These are phyloP conservation scores for Corapipo altera DNA, from an alignment of 2,113 vertebrate genomes.

Conservation along the genomic window DNA sequence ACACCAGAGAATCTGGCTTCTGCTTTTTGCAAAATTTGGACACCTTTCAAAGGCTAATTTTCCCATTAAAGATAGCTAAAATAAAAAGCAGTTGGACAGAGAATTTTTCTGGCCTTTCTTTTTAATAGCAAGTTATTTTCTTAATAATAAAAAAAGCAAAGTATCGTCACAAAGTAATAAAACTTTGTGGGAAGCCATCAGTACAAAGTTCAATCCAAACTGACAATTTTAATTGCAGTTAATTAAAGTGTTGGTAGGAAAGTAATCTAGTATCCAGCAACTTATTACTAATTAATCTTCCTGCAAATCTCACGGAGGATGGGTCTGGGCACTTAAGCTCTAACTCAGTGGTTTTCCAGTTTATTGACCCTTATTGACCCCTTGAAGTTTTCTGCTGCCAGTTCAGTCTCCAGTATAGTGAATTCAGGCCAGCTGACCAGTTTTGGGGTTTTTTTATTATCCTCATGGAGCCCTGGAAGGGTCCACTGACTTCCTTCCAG, in stretches of 20 bases:
- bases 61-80: neutral
- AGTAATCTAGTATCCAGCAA: neutral
- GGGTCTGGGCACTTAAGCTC: neutral
- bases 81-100: conserved; percentile 36
- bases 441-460: neutral
- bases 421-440: neutral
- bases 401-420: neutral
- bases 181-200: neutral
- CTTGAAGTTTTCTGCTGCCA: neutral
- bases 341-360: neutral
- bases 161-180: neutral
- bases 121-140: neutral
- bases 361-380: neutral
- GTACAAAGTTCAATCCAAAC: neutral
- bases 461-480: neutral
- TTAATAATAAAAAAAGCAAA: neutral
- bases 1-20: neutral
- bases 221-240: neutral
- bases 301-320: neutral
- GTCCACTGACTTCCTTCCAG: neutral
- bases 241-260: neutral
- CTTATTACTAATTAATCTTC: neutral
- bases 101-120: neutral
- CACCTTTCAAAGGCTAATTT: conserved; percentile 4
- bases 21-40: neutral